A percentile compares a stretch with the other conserved stretches of the same genome.
phyloP scores from a whole-genome alignment of 2,797 vertebrate species.

The Kryptopterus vitreolus region DNA sequence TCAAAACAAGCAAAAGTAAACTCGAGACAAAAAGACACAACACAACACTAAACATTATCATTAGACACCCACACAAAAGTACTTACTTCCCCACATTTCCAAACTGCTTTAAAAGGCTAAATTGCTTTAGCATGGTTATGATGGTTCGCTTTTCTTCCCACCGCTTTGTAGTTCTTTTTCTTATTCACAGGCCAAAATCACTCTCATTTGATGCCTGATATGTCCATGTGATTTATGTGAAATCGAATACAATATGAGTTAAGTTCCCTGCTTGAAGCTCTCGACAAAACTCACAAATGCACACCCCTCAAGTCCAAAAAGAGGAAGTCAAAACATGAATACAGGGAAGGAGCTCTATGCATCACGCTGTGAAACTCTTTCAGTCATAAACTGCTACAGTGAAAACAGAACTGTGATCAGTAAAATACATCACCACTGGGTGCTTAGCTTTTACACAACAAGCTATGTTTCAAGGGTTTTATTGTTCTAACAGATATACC shows the following conservation, averaged over 20 bases:
- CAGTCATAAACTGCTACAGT: not conserved
- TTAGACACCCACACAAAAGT: slow-evolving; percentile 48
- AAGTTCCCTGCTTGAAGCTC: slow-evolving; percentile 31
- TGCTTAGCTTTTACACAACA: not conserved
- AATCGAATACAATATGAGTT: slow-evolving; percentile 24
- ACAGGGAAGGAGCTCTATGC: slow-evolving; percentile 46
- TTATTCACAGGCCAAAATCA: slow-evolving; percentile 20
- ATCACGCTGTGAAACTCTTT: slow-evolving; percentile 40
- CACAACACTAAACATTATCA: slow-evolving; percentile 13
- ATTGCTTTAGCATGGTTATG: slow-evolving; percentile 71
- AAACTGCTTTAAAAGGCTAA: slow-evolving; percentile 74
- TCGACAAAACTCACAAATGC: slow-evolving; percentile 40
- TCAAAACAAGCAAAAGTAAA: not conserved
- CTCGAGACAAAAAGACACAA: not conserved
- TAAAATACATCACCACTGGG: not conserved
- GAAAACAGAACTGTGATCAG: slow-evolving; percentile 37
- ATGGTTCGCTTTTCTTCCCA: slow-evolving; percentile 30
- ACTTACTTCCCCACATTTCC: slow-evolving; percentile 69
- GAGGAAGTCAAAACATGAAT: slow-evolving; percentile 58
- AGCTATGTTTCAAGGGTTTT: not conserved
- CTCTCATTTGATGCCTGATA: slow-evolving; percentile 42
- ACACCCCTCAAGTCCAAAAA: slow-evolving; percentile 48
- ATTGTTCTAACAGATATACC: not conserved
- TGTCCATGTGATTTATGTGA: slow-evolving; percentile 19
- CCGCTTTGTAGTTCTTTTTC: slow-evolving; percentile 17